Evolutionary conservation across 92 coral and sea anemone genomes (phyloP).

Genomic region (Muricea muricata): DNA sequence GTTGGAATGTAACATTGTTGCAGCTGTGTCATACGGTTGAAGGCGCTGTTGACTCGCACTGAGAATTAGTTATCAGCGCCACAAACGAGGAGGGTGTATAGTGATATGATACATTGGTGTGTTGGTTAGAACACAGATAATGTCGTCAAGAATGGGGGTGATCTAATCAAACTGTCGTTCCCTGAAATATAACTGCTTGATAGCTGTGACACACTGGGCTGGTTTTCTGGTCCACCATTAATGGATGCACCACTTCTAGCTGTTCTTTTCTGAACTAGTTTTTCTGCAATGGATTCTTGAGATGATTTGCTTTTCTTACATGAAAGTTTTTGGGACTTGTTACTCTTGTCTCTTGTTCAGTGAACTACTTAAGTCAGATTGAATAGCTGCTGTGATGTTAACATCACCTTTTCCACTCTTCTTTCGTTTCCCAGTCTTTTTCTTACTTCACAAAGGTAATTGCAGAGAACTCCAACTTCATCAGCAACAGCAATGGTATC

Average conservation of each 20-base stretch:
- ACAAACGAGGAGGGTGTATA: neutral
- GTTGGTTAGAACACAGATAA: neutral
- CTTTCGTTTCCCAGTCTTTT: neutral
- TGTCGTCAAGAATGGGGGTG: neutral
- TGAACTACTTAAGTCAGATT: neutral
- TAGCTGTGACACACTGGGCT: neutral
- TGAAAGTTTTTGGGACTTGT: neutral
- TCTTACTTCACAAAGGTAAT: neutral
- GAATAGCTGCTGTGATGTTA: conserved; percentile 33
- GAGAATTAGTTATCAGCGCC: neutral
- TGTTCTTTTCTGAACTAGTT: neutral
- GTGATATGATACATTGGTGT: neutral
- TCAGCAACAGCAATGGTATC: neutral
- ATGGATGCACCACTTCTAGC: neutral
- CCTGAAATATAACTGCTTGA: neutral
- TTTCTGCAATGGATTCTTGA: neutral
- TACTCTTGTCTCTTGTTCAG: conserved; percentile 21
- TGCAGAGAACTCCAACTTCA: neutral
- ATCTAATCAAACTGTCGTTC: neutral
- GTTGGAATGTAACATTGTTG: neutral
- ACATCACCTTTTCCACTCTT: neutral
- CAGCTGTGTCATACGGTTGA: neutral
- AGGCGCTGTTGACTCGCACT: neutral
- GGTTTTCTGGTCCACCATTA: neutral
- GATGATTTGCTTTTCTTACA: neutral